phyloP scores from a whole-genome alignment of 2,113 vertebrate species.

The Rostratula benghalensis region DNA sequence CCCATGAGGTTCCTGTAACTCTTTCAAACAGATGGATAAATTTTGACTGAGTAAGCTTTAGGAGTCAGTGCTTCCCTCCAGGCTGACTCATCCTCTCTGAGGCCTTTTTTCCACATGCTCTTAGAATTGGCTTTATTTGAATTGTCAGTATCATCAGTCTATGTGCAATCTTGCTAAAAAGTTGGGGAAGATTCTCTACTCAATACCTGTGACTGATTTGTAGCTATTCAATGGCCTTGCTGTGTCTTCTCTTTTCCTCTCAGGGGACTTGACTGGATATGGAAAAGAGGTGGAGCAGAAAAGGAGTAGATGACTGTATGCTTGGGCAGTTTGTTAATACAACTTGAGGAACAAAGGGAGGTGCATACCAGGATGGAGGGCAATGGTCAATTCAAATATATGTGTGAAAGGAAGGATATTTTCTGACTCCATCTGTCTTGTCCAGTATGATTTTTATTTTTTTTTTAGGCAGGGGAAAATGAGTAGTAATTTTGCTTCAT shows the following conservation, averaged over 20 bases:
- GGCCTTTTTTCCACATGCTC: background rate
- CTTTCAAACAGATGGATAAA: background rate
- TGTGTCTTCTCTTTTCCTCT: background rate
- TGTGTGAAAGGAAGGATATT: background rate
- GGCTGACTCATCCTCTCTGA: background rate
- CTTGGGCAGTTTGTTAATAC: background rate
- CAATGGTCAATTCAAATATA: background rate
- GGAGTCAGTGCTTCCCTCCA: background rate
- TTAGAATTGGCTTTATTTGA: background rate
- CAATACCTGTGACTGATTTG: background rate
- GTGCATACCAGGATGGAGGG: no score
- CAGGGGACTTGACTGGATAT: background rate
- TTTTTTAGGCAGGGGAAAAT: background rate
- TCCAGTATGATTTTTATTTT: background rate
- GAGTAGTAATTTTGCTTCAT: background rate
- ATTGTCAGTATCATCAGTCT: background rate
- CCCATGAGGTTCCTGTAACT: fast-evolving
- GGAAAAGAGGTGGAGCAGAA: background rate
- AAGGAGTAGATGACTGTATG: background rate
- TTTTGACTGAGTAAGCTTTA: background rate
- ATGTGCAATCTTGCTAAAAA: background rate
- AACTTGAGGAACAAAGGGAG: background rate
- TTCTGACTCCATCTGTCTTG: background rate
- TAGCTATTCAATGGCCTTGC: background rate
- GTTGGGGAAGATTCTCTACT: background rate